Base-by-base conservation (phyloP, 2,888 invertebrate species). In the Zele albiditarsus region DNA sequence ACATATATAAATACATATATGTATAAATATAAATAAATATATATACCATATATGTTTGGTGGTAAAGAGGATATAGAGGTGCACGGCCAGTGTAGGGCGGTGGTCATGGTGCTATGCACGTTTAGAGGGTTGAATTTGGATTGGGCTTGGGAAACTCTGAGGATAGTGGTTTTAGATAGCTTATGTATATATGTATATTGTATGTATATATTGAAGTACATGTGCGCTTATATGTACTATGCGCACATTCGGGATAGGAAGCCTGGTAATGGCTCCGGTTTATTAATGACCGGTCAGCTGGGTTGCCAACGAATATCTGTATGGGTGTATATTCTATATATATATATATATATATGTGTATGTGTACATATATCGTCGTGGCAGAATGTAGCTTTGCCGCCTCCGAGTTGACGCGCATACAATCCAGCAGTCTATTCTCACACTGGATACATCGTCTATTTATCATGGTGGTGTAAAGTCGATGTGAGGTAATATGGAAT, bases 221-320 rank as follows among this genome's bases (percentile, higher is more conserved):
- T 79, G 72, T 58, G 66, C 73, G 72, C 67, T 65, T 79, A 73
- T 75, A 71, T 63, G 72, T 68, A 66, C 49, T 72, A 73, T 76
- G 53, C 74, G 68, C 71, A 75, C 72, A 78, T 69, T 31, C 71
- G 68, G 72, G 75, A 74, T 58, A 73, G 57, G 77, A 75, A 75
- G 85, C 84, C 82, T 82, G 84, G 86, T 88, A 88, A 88, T 88
- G 87, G 87, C 85, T 87, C 81, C 84, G 84, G 85, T 88, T 89
- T 88, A 89, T 89, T 88, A 88, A 89, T 88, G 88, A 87, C 87
- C 85, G 87, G 87, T 88, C 88, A 87, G 87, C 85, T 83, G 85
- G 84, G 82, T 83, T 83, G 81, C 83, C 84, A 81, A 79, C 81
- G 81, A 79, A 79, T 81, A 82, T 84, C 84, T 84, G 84, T 84